Base-by-base conservation (phyloP, 2,888 invertebrate genomes). In the Nowickia ferox region DNA sequence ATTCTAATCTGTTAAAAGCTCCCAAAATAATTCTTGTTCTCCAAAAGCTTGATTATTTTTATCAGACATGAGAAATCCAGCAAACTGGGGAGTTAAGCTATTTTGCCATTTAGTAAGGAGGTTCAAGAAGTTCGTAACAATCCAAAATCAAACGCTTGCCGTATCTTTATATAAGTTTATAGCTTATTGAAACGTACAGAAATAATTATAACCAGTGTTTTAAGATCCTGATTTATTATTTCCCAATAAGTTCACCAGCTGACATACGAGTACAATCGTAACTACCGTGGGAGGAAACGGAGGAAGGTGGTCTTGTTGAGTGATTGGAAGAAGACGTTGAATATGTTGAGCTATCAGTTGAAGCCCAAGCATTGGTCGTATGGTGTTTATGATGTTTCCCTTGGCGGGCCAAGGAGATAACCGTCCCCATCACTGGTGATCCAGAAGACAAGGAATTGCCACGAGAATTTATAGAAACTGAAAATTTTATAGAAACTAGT, bases 401-500 rank as follows among this genome's bases (percentile, higher is more conserved):
- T 51, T 88, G 88, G 11, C 88, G 84, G 6, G 90, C 91, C 22
- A 91, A 74, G 0, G 89, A 89, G 30, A 92, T 59, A 1, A 91
- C 90, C 0, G 91, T 90, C 22, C 92, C 92, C 0, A 89, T 90
- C 3, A 92, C 89, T 0, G 90, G 90, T 2, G 89, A 89, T 1
- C 89, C 89, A 19, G 87, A 87, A 0, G 89, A 85, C 0, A 89
- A 88, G 0, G 89, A 87, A 51, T 61, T 86, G 10, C 71, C 65
- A 11, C 78, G 75, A 1, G 71, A 71, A 1, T 53, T 30, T 9
- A n/a, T 9, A 11, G 83, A 61, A 46, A 69, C 84, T 84, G 38
- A 38, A 75, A 55, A 22, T 55, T 1, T 30, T 6, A 22, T 13
- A n/a, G n/a, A 30, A 8, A 57, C 2, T 9, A 8, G 1, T 11